These are phyloP conservation scores for Halocynthia roretzi DNA, from an alignment of 23 tunicate genomes.

Conservation along the genomic window DNA sequence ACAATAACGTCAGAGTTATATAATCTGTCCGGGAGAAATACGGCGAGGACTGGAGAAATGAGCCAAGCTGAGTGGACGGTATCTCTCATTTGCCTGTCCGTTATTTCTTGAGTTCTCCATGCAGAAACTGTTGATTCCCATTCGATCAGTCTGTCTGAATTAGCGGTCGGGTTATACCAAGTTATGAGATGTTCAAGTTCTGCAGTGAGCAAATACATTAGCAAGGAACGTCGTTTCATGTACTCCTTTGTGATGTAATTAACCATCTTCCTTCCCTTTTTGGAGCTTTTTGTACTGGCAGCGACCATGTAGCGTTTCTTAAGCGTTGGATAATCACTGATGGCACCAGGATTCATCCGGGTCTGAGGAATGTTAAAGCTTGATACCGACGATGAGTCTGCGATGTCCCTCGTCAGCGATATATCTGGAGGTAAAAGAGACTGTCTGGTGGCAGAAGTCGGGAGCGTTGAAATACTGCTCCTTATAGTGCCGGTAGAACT, in stretches of 20 bases:
- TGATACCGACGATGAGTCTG: too few species aligned
- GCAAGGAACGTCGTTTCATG: constrained; percentile 53
- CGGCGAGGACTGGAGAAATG: constrained; percentile 83
- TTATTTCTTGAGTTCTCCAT: constrained; percentile 58
- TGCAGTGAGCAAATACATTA: constrained; percentile 63
- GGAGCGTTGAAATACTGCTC: too few species aligned
- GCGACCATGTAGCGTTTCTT: background rate
- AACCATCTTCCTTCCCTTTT: constrained; percentile 14
- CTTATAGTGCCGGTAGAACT: too few species aligned
- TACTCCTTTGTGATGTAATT: constrained; percentile 23
- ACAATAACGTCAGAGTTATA: constrained; percentile 65
- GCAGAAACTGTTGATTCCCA: constrained; percentile 68
- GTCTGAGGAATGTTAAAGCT: too few species aligned
- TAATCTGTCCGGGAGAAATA: constrained; percentile 72
- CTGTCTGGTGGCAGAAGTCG: too few species aligned
- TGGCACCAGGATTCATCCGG: background rate
- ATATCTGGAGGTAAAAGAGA: too few species aligned
- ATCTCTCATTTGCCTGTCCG: constrained; percentile 69
- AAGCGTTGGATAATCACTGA: constrained; percentile 2
- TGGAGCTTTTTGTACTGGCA: constrained; percentile 17
- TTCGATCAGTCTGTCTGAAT: constrained; percentile 40
- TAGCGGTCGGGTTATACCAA: constrained; percentile 86
- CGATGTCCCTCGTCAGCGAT: too few species aligned
- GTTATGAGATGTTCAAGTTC: constrained; percentile 86
- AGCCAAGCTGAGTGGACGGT: constrained; percentile 70